Evolutionary conservation across 2,797 vertebrate species (phyloP).

Genomic region (Mycteria americana): DNA sequence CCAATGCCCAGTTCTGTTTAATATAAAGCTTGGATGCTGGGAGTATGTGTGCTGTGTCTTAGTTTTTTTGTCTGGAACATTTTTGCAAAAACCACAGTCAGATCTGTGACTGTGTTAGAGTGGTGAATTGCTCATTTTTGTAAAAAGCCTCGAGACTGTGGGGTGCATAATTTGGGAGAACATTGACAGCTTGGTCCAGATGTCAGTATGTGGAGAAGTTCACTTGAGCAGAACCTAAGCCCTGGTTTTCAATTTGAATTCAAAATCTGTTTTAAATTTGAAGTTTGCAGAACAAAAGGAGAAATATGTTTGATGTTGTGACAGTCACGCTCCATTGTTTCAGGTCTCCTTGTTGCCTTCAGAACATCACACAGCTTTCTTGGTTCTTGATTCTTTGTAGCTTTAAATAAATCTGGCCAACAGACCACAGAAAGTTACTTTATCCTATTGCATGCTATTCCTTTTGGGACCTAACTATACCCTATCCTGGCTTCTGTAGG

Average conservation of each 20-base stretch:
- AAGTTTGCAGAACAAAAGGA: slow-evolving; percentile 22
- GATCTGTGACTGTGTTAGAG: not conserved
- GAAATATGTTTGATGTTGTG: slow-evolving; percentile 8
- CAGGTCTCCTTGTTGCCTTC: slow-evolving; percentile 4
- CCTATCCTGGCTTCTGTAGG: not conserved
- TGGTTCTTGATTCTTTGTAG: not conserved
- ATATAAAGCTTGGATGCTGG: slow-evolving; percentile 15
- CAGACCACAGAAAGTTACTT: not conserved
- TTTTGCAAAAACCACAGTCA: slow-evolving; percentile 19
- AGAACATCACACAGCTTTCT: not conserved
- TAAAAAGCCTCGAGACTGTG: not conserved
- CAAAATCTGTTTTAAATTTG: slow-evolving; percentile 39
- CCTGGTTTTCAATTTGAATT: not conserved
- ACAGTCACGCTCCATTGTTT: slow-evolving; percentile 16
- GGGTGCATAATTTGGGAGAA: not conserved
- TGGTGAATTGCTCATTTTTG: not conserved
- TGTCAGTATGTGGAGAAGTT: not conserved
- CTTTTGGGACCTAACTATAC: not conserved
- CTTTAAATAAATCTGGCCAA: slow-evolving; percentile 3
- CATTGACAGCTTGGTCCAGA: slow-evolving; percentile 4
- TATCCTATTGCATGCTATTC: not conserved
- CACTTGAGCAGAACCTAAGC: not conserved
- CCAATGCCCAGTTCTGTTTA: slow-evolving; percentile 29
- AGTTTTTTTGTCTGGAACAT: slow-evolving; percentile 10
- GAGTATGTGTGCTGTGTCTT: not conserved